Base-by-base conservation (phyloP, 2,888 invertebrate species). In the Acanthococcus lagerstroemiae region DNA sequence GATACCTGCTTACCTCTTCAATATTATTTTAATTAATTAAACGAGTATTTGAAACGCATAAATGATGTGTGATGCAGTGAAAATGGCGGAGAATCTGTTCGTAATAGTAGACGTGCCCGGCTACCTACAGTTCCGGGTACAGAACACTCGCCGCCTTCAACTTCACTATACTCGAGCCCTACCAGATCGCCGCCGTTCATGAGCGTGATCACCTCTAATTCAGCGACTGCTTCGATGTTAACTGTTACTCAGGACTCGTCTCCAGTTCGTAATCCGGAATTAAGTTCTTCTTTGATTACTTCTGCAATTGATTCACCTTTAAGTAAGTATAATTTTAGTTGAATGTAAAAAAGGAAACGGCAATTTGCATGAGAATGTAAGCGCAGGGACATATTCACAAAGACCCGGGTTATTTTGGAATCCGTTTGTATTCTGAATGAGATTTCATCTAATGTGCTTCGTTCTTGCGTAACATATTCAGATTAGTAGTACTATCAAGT, bases 71-170 rank as follows among this genome's bases (percentile, higher is more conserved):
- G 19, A 1, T 12, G 7, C 27, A 65, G 65, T 30, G 65, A 65
- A 27, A 56, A 56, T 48, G 46, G 46, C 44, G 54, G 60, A 30
- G 50, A 50, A 21, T 22, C 55, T 9, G 30, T 56, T 22, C 37
- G 61, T 22, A 57, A 58, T 25, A 55, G 22, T 27, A 27, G 79
- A 71, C 76, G 83, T 70, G 80, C 76, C 54, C 77, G 83, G 69
- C 74, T 83, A 70, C 80, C 82, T 27, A 83, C 83, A 2, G 84
- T 83, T 73, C 80, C 83, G 19, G 82, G 82, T 55, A 80, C 82
- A 44, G 78, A 78, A 37, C 77, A 77, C 68, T 74, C 75, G 46
- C n/a, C n/a, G n/a, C n/a, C n/a, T n/a, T n/a, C n/a, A 48, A 79
- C 80, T 70, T 77, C 65, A 21, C n/a, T 65, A n/a, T 65, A 65